A percentile compares a stretch with the other conserved stretches of the same genome.
phyloP scores from a whole-genome alignment of 92 coral and sea anemone species.

The Phymanthus crucifer region DNA sequence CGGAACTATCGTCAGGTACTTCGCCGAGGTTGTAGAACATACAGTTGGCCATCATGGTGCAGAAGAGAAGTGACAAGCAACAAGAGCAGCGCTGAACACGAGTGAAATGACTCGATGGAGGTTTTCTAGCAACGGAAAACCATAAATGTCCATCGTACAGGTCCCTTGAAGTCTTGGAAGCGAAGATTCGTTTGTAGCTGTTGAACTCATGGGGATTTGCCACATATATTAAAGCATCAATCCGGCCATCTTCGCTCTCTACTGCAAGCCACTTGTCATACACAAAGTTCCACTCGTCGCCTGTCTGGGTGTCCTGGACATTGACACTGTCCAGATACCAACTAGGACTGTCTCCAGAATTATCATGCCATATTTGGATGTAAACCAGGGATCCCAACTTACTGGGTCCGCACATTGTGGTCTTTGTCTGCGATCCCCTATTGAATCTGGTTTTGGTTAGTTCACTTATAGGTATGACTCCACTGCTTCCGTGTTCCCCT shows the following conservation, averaged over 20 bases:
- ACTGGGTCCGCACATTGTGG: slow-evolving; percentile 49
- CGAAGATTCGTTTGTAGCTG: slow-evolving; percentile 63
- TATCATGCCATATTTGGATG: slow-evolving; percentile 91
- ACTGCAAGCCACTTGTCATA: slow-evolving; percentile 90
- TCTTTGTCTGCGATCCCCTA: slow-evolving; percentile 53
- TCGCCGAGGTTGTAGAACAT: slow-evolving; percentile 81
- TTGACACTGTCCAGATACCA: slow-evolving; percentile 78
- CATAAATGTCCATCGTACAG: slow-evolving; percentile 90
- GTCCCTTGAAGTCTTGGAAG: slow-evolving; percentile 65
- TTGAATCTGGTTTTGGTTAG: slow-evolving; percentile 27
- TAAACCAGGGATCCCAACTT: slow-evolving; percentile 64
- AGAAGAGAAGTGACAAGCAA: slow-evolving; percentile 77
- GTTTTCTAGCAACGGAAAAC: slow-evolving; percentile 87
- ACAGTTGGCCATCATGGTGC: slow-evolving; percentile 88
- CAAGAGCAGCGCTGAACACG: slow-evolving; percentile 91
- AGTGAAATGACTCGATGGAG: slow-evolving; percentile 75
- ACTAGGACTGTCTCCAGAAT: slow-evolving; percentile 67
- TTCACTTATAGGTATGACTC: slow-evolving; percentile 53
- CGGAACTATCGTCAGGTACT: slow-evolving; percentile 45
- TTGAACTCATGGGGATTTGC: slow-evolving; percentile 60
- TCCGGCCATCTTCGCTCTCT: slow-evolving; percentile 74
- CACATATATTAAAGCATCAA: slow-evolving; percentile 59
- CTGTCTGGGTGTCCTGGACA: slow-evolving; percentile 61
- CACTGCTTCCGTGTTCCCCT: slow-evolving; percentile 64
- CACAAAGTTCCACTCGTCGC: slow-evolving; percentile 63